Conservation (phyloP, 2,888 invertebrate genomes). For the Hydraecia micacea region DNA sequence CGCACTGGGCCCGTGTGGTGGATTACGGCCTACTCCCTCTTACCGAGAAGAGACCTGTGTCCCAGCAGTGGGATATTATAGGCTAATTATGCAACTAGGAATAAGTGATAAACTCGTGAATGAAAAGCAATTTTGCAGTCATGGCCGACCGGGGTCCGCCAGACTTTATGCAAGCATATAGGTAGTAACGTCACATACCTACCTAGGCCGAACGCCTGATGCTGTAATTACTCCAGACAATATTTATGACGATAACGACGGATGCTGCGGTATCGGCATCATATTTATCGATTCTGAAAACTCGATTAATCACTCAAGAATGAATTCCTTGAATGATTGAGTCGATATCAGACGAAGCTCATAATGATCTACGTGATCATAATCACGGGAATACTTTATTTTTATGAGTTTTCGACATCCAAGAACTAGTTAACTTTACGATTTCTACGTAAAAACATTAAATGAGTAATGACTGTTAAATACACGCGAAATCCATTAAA, state of each 20-base stretch:
- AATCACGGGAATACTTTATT: slow-evolving; percentile 59
- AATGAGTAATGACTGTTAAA: slow-evolving; percentile 58
- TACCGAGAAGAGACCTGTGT: no score
- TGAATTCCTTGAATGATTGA: slow-evolving; percentile 53
- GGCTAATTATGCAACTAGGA: not conserved
- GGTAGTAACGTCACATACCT: no score
- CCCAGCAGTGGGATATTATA: no score
- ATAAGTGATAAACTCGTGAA: not conserved
- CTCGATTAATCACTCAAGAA: slow-evolving; percentile 42
- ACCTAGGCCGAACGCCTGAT: not conserved
- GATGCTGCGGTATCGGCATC: slow-evolving; percentile 35
- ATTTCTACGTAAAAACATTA: slow-evolving; percentile 59
- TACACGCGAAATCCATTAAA: slow-evolving; percentile 67
- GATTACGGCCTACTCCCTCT: not conserved
- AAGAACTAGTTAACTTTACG: slow-evolving; percentile 55
- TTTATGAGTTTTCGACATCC: slow-evolving; percentile 57
- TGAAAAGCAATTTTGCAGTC: not conserved
- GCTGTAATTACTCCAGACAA: not conserved
- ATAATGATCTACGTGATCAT: slow-evolving; percentile 49
- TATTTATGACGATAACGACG: slow-evolving; percentile 12
- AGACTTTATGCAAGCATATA: not conserved
- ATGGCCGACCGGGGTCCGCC: not conserved
- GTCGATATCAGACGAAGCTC: slow-evolving; percentile 40
- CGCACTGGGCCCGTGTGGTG: not conserved
- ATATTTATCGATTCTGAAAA: slow-evolving; percentile 63